A percentile compares a stretch with the other conserved stretches of the same genome.
Evolutionary conservation across 2,888 invertebrate species (phyloP).

Genomic region (Proisotoma minuta): DNA sequence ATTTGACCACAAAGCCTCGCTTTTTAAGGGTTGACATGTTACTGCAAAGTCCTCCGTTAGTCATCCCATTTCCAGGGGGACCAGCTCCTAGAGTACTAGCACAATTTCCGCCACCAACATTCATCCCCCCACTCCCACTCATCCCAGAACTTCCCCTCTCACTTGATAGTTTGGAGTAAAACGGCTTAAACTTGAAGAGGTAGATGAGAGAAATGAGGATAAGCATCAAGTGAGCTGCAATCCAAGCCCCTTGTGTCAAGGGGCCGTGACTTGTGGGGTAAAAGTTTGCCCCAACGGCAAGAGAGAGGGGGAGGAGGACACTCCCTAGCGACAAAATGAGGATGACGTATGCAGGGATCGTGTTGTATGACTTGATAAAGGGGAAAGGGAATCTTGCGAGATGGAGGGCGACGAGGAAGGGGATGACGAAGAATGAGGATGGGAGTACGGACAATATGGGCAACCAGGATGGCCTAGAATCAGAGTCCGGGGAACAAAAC

Average conservation of each 20-base stretch:
- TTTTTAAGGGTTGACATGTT: constrained; percentile 46
- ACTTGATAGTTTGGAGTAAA: constrained; percentile 46
- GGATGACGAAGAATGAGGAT: constrained; percentile 45
- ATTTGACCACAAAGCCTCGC: constrained; percentile 46
- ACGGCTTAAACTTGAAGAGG: constrained; percentile 47
- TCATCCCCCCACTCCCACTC: constrained; percentile 35
- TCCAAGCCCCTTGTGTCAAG: constrained; percentile 47
- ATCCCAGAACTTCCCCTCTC: constrained; percentile 38
- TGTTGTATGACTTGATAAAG: constrained; percentile 45
- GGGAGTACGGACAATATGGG: constrained; percentile 47
- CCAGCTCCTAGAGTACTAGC: constrained; percentile 7
- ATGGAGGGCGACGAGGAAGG: constrained; percentile 46
- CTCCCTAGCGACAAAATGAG: constrained; percentile 43
- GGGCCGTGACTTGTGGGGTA: constrained; percentile 40
- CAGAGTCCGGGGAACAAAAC: constrained; percentile 45
- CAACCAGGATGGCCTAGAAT: constrained; percentile 47
- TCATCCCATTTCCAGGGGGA: not conserved
- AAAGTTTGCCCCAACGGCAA: constrained; percentile 46
- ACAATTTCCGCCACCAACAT: constrained; percentile 36
- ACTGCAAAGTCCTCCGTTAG: constrained; percentile 33
- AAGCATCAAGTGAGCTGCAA: constrained; percentile 44
- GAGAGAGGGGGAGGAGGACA: constrained; percentile 43
- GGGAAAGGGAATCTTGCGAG: constrained; percentile 48
- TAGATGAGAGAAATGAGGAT: constrained; percentile 46
- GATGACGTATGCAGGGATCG: constrained; percentile 43